phyloP scores from a whole-genome alignment of 2,113 vertebrate genomes.

The Pholis gunnellus region DNA sequence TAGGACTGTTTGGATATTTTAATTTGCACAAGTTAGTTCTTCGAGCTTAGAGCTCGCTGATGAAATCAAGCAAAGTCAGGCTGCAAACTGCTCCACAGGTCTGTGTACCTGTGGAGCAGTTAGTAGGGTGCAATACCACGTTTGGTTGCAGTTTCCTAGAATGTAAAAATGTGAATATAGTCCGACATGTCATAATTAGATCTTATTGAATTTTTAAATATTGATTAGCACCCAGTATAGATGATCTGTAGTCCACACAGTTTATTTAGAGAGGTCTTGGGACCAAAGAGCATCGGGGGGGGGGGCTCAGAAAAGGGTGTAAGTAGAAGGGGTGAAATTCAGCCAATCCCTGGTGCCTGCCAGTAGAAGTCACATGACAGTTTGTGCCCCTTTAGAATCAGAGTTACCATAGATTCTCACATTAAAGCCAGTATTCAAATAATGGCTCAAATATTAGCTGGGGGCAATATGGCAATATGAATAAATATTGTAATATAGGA shows the following conservation, averaged over 20 bases:
- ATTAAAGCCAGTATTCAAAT: not conserved
- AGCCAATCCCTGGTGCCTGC: too few species aligned
- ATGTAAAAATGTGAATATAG: not conserved
- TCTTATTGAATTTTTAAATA: not conserved
- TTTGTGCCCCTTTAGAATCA: not conserved
- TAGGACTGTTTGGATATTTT: conserved; percentile 52
- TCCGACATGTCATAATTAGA: not conserved
- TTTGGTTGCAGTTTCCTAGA: not conserved
- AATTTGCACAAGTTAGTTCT: conserved; percentile 51
- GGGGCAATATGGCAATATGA: not conserved
- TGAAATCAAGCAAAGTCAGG: conserved; percentile 56
- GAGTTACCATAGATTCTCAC: not conserved
- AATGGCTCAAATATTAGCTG: not conserved
- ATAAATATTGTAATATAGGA: not conserved
- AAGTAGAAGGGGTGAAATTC: not conserved
- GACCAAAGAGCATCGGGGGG: not conserved
- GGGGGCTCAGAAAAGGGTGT: not conserved
- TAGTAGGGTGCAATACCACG: not conserved
- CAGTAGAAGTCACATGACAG: not conserved
- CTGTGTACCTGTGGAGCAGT: not conserved
- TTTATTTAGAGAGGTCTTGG: not conserved
- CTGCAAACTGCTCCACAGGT: not conserved
- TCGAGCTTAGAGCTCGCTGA: conserved; percentile 37
- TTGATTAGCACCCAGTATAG: not conserved
- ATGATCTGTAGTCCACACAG: too few species aligned